Evolutionary conservation across 2,888 invertebrate genomes (phyloP).

Genomic region (Seira musarum): DNA sequence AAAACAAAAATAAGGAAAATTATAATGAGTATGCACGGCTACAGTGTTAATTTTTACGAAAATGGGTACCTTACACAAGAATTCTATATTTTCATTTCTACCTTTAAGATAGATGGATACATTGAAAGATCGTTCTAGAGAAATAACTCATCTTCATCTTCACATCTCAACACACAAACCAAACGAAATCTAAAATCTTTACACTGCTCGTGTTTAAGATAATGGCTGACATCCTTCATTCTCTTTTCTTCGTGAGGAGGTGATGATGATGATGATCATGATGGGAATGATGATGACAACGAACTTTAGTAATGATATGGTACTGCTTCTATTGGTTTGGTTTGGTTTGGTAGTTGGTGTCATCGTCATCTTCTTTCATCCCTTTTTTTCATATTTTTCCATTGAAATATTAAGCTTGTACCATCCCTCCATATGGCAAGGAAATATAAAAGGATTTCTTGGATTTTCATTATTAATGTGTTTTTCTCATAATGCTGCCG

Average conservation of each 20-base stretch:
- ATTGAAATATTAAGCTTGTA: neutral
- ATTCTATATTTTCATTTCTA: too few relatives aligned
- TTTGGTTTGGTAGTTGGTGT: too few relatives aligned
- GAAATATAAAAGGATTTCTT: slow-evolving; percentile 35
- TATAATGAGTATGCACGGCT: neutral
- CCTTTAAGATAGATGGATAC: too few relatives aligned
- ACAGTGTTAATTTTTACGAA: too few relatives aligned
- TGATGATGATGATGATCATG: slow-evolving; percentile 37
- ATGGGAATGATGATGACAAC: slow-evolving; percentile 46
- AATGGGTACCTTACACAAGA: too few relatives aligned
- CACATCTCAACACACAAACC: too few relatives aligned
- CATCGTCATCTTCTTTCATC: slow-evolving; percentile 23
- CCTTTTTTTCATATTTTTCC: neutral
- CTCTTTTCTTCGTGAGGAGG: slow-evolving; percentile 21
- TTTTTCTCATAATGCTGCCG: neutral
- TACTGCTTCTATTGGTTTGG: too few relatives aligned
- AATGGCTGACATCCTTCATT: slow-evolving; percentile 55
- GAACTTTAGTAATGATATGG: slow-evolving; percentile 1
- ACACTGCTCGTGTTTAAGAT: slow-evolving; percentile 50
- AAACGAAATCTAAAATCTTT: slow-evolving; percentile 53
- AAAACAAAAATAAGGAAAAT: slow-evolving; percentile 19
- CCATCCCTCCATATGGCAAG: slow-evolving; percentile 33
- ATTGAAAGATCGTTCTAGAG: too few relatives aligned
- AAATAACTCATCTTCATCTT: too few relatives aligned
- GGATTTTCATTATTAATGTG: neutral